Percentiles rank a stretch among this genome's conserved stretches.
Conservation (phyloP, 1,140 invertebrate species). For the Archegozetes longisetosus region DNA sequence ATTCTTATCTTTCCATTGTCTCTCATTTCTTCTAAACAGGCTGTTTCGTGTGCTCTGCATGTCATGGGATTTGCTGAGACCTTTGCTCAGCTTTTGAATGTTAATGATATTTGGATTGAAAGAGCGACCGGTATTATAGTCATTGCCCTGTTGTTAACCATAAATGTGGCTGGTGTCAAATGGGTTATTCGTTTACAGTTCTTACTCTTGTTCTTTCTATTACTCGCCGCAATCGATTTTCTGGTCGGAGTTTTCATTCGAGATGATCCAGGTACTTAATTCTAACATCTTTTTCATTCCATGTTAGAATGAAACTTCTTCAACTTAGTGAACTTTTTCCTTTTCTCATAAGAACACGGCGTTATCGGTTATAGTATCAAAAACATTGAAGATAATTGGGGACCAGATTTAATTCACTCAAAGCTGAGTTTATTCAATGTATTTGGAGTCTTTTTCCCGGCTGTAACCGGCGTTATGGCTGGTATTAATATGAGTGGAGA, state of each 20-base stretch:
- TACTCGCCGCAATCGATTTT: conserved; percentile 74
- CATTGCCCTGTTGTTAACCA: conserved; percentile 49
- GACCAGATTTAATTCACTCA: conserved; percentile 55
- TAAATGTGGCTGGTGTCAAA: conserved; percentile 80
- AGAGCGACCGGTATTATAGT: conserved; percentile 45
- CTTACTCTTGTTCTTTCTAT: conserved; percentile 56
- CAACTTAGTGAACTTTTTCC: conserved; percentile 2
- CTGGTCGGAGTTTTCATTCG: conserved; percentile 69
- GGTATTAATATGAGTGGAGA: conserved; percentile 98
- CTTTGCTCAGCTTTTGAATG: conserved; percentile 56
- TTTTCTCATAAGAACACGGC: conserved; percentile 43
- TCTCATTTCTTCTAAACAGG: conserved; percentile 38
- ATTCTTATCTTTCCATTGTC: too few species aligned
- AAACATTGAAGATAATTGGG: conserved; percentile 55
- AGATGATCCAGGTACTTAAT: conserved; percentile 39
- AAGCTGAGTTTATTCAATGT: conserved; percentile 75
- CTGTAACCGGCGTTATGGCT: conserved; percentile 78
- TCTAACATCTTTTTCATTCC: not conserved
- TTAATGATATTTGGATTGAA: conserved; percentile 37
- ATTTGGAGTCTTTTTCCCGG: conserved; percentile 87
- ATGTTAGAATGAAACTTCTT: too few species aligned
- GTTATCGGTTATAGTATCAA: conserved; percentile 66
- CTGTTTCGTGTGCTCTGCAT: conserved; percentile 84
- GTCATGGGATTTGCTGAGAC: conserved; percentile 90
- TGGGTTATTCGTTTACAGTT: conserved; percentile 86